A percentile compares a stretch with the other conserved stretches of the same genome.
phyloP scores from a whole-genome alignment of 2,888 invertebrate species.

The Sarcophaga caerulescens region DNA sequence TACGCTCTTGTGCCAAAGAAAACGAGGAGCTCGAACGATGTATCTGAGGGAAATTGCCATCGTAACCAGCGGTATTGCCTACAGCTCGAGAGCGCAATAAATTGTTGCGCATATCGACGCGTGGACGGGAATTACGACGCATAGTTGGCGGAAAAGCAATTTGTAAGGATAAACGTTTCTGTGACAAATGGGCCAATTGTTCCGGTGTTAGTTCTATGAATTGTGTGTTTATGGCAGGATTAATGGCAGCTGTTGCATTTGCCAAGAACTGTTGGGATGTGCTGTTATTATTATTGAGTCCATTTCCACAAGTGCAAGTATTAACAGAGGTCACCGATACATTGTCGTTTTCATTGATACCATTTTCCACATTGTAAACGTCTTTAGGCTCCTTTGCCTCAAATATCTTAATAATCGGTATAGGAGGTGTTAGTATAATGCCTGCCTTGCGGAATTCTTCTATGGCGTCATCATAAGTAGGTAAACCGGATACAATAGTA shows the following conservation, averaged over 20 bases:
- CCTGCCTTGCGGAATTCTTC: constrained; percentile 83
- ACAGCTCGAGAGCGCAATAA: constrained; percentile 76
- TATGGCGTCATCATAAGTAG: constrained; percentile 85
- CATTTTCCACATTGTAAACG: constrained; percentile 64
- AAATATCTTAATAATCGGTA: constrained; percentile 79
- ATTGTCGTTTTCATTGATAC: constrained; percentile 72
- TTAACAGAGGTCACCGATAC: constrained; percentile 73
- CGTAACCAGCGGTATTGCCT: constrained; percentile 63
- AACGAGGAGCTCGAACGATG: constrained; percentile 77
- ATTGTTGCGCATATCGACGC: constrained; percentile 76
- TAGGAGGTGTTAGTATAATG: constrained; percentile 77
- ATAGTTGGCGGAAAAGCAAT: constrained; percentile 78
- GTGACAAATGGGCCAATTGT: constrained; percentile 78
- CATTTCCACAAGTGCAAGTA: constrained; percentile 75
- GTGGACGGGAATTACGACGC: constrained; percentile 74
- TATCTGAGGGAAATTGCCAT: constrained; percentile 72
- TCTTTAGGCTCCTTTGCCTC: constrained; percentile 72
- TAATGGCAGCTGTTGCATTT: not conserved
- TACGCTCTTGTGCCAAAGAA: constrained; percentile 73
- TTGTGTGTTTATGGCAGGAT: constrained; percentile 66
- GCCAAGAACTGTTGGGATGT: constrained; percentile 44
- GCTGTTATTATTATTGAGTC: constrained; percentile 10
- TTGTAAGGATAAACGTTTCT: constrained; percentile 80
- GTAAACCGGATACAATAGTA: constrained; percentile 85
- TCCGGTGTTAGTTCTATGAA: constrained; percentile 80